Evolutionary conservation across 2,113 vertebrate genomes (phyloP).

Genomic region (Triplophysa dalaica): DNA sequence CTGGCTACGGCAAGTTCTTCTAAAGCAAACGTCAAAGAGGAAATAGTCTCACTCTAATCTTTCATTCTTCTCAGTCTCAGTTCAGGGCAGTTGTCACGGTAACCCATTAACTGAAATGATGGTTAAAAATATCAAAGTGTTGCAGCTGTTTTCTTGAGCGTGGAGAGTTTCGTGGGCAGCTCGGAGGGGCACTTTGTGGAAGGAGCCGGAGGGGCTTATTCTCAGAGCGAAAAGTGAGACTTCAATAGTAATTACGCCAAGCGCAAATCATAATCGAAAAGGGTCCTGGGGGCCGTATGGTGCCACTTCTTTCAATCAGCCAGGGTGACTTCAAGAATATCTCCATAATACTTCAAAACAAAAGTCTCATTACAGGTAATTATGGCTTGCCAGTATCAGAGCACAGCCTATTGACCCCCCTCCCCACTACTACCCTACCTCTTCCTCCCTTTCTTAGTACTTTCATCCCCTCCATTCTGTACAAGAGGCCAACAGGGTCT

Average conservation of each 20-base stretch:
- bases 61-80: constrained; percentile 11
- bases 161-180: constrained; percentile 72
- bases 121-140: constrained; percentile 82
- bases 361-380: constrained; percentile 96
- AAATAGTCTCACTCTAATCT: neutral
- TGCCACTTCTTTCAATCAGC: constrained; percentile 79
- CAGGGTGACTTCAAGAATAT: constrained; percentile 88
- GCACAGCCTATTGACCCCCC: constrained; percentile 51
- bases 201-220: constrained; percentile 71
- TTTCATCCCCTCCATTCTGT: constrained; percentile 82
- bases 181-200: constrained; percentile 77
- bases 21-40: neutral
- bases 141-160: constrained; percentile 81
- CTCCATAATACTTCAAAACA: constrained; percentile 89
- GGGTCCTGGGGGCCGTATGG: constrained; percentile 74
- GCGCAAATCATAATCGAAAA: constrained; percentile 77
- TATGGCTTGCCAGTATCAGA: constrained; percentile 82
- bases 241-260: constrained; percentile 97
- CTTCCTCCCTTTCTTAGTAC: constrained; percentile 65
- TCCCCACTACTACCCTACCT: neutral
- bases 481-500: constrained; percentile 65
- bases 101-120: constrained; percentile 74
- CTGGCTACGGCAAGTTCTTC: constrained; percentile 22
- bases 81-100: constrained; percentile 79
- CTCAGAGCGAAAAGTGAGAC: constrained; percentile 82